Evolutionary conservation across 2,797 vertebrate species (phyloP).

Genomic region (Anas bernieri): DNA sequence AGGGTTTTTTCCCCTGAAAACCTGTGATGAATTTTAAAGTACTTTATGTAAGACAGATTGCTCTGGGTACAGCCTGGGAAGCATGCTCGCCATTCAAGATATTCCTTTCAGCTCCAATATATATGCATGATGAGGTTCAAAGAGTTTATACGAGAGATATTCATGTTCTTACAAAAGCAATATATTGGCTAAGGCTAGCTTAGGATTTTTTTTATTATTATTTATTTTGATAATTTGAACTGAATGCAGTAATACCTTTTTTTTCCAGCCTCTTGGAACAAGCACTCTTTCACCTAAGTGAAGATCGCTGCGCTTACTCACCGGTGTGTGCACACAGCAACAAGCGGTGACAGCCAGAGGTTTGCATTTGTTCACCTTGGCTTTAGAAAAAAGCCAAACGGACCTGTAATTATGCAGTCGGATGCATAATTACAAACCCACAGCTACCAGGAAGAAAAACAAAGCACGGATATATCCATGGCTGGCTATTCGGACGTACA

Average conservation of each 20-base stretch:
- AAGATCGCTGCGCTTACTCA: background rate
- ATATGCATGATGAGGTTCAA: background rate
- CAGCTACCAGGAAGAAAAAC: background rate
- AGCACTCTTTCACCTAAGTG: background rate
- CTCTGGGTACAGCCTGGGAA: slow-evolving; percentile 32
- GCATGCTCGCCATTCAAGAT: background rate
- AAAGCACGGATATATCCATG: background rate
- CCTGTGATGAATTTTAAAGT: slow-evolving; percentile 55
- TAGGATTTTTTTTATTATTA: background rate
- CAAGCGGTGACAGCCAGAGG: background rate
- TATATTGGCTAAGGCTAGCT: background rate
- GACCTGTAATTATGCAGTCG: rapidly evolving
- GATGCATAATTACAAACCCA: background rate
- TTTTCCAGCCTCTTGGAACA: background rate
- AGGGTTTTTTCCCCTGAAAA: slow-evolving; percentile 22
- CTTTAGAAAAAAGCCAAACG: background rate
- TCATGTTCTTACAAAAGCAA: background rate
- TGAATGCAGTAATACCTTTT: background rate
- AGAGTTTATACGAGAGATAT: background rate
- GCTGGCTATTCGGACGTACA: background rate
- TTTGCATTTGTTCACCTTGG: rapidly evolving
- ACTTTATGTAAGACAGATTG: background rate
- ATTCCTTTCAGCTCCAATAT: slow-evolving; percentile 23
- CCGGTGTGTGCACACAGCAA: rapidly evolving
- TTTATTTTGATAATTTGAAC: background rate